Conservation (phyloP, 1,140 invertebrate genomes). For the Pogonus chalceus region DNA sequence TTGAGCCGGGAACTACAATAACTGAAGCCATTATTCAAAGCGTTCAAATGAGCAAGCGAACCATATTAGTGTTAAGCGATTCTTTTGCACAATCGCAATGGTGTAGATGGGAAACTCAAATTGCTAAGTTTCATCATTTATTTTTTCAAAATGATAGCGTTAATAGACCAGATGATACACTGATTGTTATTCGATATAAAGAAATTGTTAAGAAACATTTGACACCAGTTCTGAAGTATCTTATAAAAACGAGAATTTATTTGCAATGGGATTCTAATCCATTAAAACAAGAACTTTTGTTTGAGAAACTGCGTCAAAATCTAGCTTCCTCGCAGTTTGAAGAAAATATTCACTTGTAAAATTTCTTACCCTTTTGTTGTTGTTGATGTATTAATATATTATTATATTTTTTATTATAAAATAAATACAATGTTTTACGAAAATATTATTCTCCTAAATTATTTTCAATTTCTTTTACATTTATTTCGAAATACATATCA, state of each 20-base stretch:
- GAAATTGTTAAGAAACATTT: conserved; percentile 39
- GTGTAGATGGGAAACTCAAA: conserved; percentile 54
- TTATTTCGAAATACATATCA: too few relatives aligned
- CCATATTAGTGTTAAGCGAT: conserved; percentile 50
- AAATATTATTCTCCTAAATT: too few relatives aligned
- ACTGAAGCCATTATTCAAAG: conserved; percentile 48
- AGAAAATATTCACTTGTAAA: too few relatives aligned
- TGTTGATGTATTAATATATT: too few relatives aligned
- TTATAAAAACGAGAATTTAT: conserved; percentile 52
- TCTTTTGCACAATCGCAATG: conserved; percentile 54
- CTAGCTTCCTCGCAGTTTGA: too few relatives aligned
- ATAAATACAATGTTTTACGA: too few relatives aligned
- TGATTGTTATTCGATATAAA: conserved; percentile 49
- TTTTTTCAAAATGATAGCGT: conserved; percentile 35
- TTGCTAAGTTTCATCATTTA: conserved; percentile 44
- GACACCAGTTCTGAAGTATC: conserved; percentile 45
- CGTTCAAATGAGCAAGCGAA: conserved; percentile 47
- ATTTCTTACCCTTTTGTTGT: too few relatives aligned
- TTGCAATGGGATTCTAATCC: conserved; percentile 42
- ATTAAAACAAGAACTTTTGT: conserved; percentile 40
- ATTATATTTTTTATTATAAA: too few relatives aligned
- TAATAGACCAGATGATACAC: conserved; percentile 40
- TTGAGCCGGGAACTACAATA: conserved; percentile 49
- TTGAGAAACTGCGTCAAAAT: conserved; percentile 38
- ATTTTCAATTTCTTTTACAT: too few relatives aligned